These are phyloP conservation scores for Tetramorium bicarinatum DNA, from an alignment of 2,888 invertebrate species.

Conservation along the genomic window DNA sequence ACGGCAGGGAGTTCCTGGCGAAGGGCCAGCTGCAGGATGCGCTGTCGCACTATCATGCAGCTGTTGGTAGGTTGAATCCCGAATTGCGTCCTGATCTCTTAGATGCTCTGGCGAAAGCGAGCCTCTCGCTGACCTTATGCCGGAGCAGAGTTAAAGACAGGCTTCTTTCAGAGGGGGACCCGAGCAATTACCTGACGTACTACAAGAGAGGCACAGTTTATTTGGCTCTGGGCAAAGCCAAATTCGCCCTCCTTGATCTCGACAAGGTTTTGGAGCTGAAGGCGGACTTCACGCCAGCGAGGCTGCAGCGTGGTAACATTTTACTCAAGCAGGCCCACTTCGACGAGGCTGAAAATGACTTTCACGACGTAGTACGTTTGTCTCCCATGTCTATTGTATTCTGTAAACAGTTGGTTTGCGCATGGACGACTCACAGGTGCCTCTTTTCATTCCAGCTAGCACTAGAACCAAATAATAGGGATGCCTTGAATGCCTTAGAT, in stretches of 20 bases:
- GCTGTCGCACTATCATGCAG: slow-evolving; percentile 98
- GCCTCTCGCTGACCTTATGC: too few relatives aligned
- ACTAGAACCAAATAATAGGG: slow-evolving; percentile 92
- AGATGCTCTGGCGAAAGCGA: not conserved
- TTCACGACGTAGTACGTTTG: slow-evolving; percentile 92
- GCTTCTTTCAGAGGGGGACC: slow-evolving; percentile 94
- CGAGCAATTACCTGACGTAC: slow-evolving; percentile 97
- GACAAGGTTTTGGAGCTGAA: slow-evolving; percentile 97
- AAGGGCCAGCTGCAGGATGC: slow-evolving; percentile 98
- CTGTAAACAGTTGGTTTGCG: not conserved
- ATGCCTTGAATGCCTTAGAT: slow-evolving; percentile 90
- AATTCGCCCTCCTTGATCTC: slow-evolving; percentile 97
- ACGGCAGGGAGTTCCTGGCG: slow-evolving; percentile 96
- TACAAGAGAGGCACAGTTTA: slow-evolving; percentile 98
- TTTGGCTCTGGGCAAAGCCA: slow-evolving; percentile 97
- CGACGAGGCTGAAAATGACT: slow-evolving; percentile 93
- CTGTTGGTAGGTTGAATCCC: slow-evolving; percentile 92
- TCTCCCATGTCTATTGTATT: slow-evolving; percentile 12
- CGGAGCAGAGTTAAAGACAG: not conserved
- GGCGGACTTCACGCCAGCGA: slow-evolving; percentile 97
- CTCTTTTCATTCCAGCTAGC: slow-evolving; percentile 87
- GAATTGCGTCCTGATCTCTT: not conserved
- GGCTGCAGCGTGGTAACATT: slow-evolving; percentile 94
- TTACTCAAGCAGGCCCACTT: slow-evolving; percentile 96
- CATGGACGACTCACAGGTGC: not conserved